A percentile compares a stretch with the other conserved stretches of the same genome.
Conservation (phyloP, 92 coral and sea anemone species). For the Hydrozoanthus gracilis region DNA sequence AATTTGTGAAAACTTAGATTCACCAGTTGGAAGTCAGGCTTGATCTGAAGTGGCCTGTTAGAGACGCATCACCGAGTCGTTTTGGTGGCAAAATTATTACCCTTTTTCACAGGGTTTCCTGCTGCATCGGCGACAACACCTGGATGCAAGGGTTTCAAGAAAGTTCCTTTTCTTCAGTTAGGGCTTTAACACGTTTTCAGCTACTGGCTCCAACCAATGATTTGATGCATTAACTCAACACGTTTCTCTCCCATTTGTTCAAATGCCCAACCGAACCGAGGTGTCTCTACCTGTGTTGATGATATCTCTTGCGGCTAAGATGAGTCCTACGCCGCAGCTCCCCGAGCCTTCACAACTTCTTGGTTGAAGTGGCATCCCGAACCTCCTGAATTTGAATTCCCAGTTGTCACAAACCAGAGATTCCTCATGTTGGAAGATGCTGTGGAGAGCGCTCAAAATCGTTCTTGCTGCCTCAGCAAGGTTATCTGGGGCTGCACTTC, state of each 20-base stretch:
- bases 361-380: conserved; percentile 40
- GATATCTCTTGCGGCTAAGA: conserved; percentile 25
- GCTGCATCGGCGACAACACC: neutral
- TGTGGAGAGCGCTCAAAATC: neutral
- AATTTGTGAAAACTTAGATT: neutral
- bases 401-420: neutral
- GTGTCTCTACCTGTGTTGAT: neutral
- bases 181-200: conserved; percentile 6
- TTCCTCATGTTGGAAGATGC: neutral
- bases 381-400: neutral
- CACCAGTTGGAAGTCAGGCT: neutral
- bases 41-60: neutral
- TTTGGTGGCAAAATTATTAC: neutral
- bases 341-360: conserved; percentile 5
- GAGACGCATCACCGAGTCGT: conserved; percentile 36
- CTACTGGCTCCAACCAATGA: neutral
- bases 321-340: conserved; percentile 38
- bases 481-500: conserved; percentile 5
- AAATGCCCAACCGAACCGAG: conserved; percentile 22
- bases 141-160: neutral
- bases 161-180: neutral
- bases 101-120: conserved; percentile 2
- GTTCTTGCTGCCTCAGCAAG: neutral
- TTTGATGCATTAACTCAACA: neutral
- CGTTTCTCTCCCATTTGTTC: neutral